Evolutionary conservation across 2,113 vertebrate genomes (phyloP).

Genomic region (Etheostoma spectabile): DNA sequence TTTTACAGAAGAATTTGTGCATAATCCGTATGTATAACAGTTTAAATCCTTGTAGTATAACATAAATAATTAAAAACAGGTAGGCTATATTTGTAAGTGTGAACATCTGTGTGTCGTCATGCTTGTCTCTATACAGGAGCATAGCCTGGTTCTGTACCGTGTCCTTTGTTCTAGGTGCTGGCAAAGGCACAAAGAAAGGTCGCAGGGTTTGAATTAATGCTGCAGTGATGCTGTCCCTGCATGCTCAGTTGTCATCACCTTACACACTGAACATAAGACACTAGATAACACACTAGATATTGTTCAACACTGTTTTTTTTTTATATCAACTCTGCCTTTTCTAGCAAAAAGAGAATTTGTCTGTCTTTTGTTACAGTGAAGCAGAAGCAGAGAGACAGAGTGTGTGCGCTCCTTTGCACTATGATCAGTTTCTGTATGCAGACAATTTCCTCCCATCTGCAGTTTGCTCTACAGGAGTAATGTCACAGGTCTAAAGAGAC

Average conservation of each 20-base stretch:
- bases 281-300: not conserved
- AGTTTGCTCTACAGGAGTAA: conserved; percentile 21
- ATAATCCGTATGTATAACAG: not conserved
- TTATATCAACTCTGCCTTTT: conserved; percentile 1
- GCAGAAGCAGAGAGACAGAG: not conserved
- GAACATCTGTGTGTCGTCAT: not conserved
- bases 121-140: not conserved
- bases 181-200: not conserved
- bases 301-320: conserved; percentile 18
- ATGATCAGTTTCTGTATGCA: conserved; percentile 13
- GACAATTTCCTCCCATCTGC: conserved; percentile 45
- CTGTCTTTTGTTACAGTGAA: conserved; percentile 10
- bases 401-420: not conserved
- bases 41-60: not conserved
- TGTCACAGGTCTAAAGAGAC: conserved; percentile 35
- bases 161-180: conserved; percentile 25
- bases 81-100: not conserved
- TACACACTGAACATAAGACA: not conserved
- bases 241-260: not conserved
- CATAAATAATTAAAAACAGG: no score
- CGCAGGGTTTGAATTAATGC: conserved; percentile 2
- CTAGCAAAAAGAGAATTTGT: not conserved
- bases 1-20: not conserved
- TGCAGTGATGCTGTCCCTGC: not conserved
- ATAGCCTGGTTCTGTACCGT: not conserved